Percentiles rank a stretch among this genome's conserved stretches.
phyloP scores from a whole-genome alignment of 35 echinoderm and acorn worm genomes.

The Chiridota heheva region DNA sequence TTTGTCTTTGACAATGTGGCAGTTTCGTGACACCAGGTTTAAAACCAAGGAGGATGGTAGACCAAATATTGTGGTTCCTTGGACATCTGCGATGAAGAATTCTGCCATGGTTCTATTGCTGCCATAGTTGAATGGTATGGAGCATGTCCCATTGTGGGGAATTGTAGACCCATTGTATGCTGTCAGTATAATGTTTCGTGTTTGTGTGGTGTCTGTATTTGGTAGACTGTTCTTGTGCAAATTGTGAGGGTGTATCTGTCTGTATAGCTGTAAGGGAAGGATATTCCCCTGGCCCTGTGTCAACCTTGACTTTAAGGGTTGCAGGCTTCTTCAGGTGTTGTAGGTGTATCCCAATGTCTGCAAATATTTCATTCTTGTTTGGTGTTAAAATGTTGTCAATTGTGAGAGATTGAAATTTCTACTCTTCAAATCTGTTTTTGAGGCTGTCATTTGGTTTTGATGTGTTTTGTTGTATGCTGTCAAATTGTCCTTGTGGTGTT shows the following conservation, averaged over 20 bases:
- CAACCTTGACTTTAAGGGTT: no score
- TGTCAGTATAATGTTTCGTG: not conserved
- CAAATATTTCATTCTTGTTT: no score
- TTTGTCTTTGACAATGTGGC: not conserved
- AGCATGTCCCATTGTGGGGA: not conserved
- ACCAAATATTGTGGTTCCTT: constrained; percentile 16
- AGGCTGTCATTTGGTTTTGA: no score
- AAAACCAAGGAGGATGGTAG: not conserved
- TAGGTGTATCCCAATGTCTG: constrained; percentile 7
- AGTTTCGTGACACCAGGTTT: constrained; percentile 4
- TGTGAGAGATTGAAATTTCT: no score
- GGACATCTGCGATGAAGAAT: constrained; percentile 11
- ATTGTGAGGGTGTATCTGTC: constrained; percentile 21
- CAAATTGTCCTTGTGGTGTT: no score
- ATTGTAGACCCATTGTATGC: constrained; percentile 26
- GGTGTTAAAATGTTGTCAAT: no score
- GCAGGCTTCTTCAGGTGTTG: no score
- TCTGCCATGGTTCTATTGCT: not conserved
- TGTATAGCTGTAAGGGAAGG: constrained; percentile 19
- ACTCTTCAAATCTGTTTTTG: no score
- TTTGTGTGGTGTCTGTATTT: not conserved
- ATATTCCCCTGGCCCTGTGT: constrained; percentile 18
- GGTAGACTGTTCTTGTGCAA: not conserved
- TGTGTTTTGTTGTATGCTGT: no score
- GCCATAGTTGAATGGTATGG: not conserved